phyloP scores from a whole-genome alignment of 1,140 invertebrate genomes.

The Drosophila santomea region DNA sequence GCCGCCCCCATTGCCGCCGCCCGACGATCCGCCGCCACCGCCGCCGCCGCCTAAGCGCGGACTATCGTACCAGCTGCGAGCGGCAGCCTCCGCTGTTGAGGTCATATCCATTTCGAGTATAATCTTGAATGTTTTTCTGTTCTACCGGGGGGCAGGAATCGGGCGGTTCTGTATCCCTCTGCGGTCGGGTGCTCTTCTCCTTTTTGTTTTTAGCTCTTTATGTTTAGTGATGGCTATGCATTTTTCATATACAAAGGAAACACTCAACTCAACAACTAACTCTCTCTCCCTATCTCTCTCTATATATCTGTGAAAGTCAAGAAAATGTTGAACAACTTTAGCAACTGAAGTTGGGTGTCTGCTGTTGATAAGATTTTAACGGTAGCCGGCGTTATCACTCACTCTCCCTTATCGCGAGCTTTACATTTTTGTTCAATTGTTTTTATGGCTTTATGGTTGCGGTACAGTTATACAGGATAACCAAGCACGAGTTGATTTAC shows the following conservation, averaged over 20 bases:
- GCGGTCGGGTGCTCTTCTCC: background rate
- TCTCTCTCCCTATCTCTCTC: background rate
- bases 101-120: constrained; percentile 85
- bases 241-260: constrained; percentile 10
- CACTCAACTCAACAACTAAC: background rate
- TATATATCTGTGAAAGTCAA: constrained; percentile 32
- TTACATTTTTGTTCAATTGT: constrained; percentile 56
- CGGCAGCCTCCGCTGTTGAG: constrained; percentile 85
- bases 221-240: constrained; percentile 11
- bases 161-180: background rate
- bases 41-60: constrained; percentile 81
- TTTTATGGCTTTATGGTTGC: constrained; percentile 49
- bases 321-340: constrained; percentile 38
- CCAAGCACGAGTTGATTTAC: constrained; percentile 45
- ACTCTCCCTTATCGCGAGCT: constrained; percentile 48
- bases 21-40: constrained; percentile 56
- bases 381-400: constrained; percentile 68
- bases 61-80: constrained; percentile 84
- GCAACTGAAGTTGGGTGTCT: constrained; percentile 60
- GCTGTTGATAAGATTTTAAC: constrained; percentile 70
- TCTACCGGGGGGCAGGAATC: constrained; percentile 51
- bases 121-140: constrained; percentile 82
- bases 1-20: constrained; percentile 56
- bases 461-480: constrained; percentile 49
- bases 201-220: background rate